phyloP scores from a whole-genome alignment of 2,797 vertebrate genomes.

The Poecilia picta region DNA sequence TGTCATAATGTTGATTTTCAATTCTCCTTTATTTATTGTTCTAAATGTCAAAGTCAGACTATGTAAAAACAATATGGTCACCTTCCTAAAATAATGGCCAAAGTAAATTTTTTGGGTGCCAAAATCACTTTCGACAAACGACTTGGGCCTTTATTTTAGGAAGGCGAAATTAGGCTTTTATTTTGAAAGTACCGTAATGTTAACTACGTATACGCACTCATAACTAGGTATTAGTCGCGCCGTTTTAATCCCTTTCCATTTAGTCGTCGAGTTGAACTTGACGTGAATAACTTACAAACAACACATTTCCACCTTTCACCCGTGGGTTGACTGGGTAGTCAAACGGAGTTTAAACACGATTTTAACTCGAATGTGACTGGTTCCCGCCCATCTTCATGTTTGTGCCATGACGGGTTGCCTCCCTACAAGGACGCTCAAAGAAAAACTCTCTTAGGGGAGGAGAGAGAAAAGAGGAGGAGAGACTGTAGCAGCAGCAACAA shows the following conservation, averaged over 20 bases:
- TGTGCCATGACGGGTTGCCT: neutral
- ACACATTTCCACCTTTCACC: neutral
- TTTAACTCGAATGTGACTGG: neutral
- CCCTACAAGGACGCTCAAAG: neutral
- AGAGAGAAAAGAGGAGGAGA: slow-evolving; percentile 27
- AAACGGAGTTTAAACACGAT: neutral
- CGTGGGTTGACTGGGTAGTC: neutral
- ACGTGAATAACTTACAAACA: neutral
- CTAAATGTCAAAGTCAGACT: neutral
- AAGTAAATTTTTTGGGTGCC: too few species aligned
- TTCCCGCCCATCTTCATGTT: neutral
- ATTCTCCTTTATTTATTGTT: neutral
- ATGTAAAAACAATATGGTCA: neutral
- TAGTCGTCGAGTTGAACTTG: neutral
- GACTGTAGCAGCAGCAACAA: too few species aligned
- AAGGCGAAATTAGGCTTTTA: neutral
- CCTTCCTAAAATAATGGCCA: too few species aligned
- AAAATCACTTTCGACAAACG: too few species aligned
- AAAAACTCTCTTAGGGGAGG: slow-evolving; percentile 19
- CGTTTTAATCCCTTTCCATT: neutral
- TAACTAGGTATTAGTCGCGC: neutral
- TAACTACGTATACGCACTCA: neutral
- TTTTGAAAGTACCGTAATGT: slow-evolving; percentile 2
- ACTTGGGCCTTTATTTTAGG: too few species aligned
- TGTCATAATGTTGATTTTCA: neutral